phyloP scores from a whole-genome alignment of 2,113 vertebrate species.

The Lagopus leucura region DNA sequence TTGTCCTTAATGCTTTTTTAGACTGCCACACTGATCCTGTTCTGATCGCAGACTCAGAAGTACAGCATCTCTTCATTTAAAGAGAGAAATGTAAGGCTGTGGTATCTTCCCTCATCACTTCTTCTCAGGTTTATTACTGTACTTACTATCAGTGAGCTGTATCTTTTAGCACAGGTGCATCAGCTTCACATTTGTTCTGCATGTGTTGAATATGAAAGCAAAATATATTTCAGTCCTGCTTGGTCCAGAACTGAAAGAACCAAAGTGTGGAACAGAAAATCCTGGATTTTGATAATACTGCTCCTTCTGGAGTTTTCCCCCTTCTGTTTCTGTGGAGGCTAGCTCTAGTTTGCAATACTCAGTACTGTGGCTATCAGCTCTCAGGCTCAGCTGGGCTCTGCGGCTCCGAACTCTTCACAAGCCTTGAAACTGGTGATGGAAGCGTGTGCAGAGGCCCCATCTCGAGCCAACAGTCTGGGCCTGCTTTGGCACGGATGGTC shows the following conservation, averaged over 20 bases:
- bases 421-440: neutral
- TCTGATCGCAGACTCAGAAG: fast-evolving
- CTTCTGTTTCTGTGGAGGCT: neutral
- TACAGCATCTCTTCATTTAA: no score
- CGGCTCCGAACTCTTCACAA: neutral
- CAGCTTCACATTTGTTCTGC: neutral
- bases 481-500: neutral
- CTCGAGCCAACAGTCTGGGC: neutral
- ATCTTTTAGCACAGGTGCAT: neutral
- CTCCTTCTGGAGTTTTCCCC: neutral
- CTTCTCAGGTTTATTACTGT: fast-evolving
- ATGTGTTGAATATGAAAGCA: fast-evolving
- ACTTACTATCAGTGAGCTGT: neutral
- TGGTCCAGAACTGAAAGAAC: no score
- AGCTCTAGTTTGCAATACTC: fast-evolving
- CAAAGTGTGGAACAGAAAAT: neutral
- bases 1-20: neutral
- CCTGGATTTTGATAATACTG: fast-evolving
- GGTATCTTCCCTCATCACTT: fast-evolving
- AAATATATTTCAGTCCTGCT: fast-evolving
- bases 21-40: fast-evolving
- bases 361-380: fast-evolving
- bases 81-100: no score
- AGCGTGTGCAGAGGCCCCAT: neutral
- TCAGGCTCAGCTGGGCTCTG: neutral